Evolutionary conservation across 2,113 vertebrate species (phyloP).

Genomic region (Zapus hudsonius): DNA sequence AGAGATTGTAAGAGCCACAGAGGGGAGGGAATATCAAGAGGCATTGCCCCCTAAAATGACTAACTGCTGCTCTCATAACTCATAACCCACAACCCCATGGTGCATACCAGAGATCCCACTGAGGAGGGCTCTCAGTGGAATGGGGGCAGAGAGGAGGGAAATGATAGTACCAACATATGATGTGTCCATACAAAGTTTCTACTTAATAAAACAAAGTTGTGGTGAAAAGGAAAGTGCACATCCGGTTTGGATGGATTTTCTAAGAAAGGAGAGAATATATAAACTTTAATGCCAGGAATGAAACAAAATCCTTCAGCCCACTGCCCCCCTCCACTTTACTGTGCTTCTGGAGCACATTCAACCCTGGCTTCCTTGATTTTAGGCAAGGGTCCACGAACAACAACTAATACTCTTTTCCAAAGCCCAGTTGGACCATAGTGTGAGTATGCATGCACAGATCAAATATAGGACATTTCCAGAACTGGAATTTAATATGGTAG

Average conservation of each 20-base stretch:
- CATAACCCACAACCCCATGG: too few species aligned
- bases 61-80: too few species aligned
- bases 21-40: too few species aligned
- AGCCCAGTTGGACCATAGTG: not conserved
- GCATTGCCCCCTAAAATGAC: too few species aligned
- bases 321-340: not conserved
- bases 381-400: not conserved
- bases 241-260: slow-evolving; percentile 66
- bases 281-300: not conserved
- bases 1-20: too few species aligned
- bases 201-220: too few species aligned
- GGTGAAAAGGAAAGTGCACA: slow-evolving; percentile 64
- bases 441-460: not conserved
- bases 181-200: too few species aligned
- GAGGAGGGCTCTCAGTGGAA: too few species aligned
- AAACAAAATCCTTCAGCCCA: not conserved
- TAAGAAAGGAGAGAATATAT: slow-evolving; percentile 58
- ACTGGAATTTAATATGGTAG: not conserved
- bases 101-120: too few species aligned
- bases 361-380: not conserved
- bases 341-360: slow-evolving; percentile 29
- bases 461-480: not conserved
- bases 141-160: too few species aligned
- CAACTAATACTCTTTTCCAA: not conserved
- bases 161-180: too few species aligned